Conservation (phyloP, 2,888 invertebrate species). For the Eristalis tenax region DNA sequence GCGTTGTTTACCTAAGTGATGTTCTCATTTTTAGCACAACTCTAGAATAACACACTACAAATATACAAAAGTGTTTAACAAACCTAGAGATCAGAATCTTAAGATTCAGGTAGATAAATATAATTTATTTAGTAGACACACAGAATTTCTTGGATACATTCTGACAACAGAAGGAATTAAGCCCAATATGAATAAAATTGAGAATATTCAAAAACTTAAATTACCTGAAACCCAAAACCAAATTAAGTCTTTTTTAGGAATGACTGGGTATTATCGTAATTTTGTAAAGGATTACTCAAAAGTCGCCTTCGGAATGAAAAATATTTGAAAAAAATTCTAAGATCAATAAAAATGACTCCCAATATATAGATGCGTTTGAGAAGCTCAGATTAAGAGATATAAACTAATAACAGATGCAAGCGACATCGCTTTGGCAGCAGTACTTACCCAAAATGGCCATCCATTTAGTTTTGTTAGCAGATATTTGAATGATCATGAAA, state of each 20-base stretch:
- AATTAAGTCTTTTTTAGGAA: not conserved
- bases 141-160: conserved; percentile 7
- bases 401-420: too few species aligned
- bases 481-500: too few species aligned
- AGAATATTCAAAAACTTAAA: not conserved
- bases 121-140: conserved; percentile 4
- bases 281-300: too few species aligned
- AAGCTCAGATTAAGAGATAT: too few species aligned
- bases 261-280: not conserved
- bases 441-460: too few species aligned
- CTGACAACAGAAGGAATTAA: not conserved
- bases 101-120: not conserved
- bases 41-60: not conserved
- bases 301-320: too few species aligned
- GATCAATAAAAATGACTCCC: too few species aligned
- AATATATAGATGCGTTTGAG: too few species aligned
- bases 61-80: not conserved
- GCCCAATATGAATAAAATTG: not conserved
- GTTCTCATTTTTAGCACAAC: not conserved
- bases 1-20: not conserved
- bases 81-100: not conserved
- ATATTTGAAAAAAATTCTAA: too few species aligned
- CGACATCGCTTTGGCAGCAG: too few species aligned
- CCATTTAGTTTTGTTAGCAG: too few species aligned
- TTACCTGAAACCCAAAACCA: not conserved